Evolutionary conservation across 2,797 vertebrate genomes (phyloP).

Genomic region (Crypturellus tataupa): DNA sequence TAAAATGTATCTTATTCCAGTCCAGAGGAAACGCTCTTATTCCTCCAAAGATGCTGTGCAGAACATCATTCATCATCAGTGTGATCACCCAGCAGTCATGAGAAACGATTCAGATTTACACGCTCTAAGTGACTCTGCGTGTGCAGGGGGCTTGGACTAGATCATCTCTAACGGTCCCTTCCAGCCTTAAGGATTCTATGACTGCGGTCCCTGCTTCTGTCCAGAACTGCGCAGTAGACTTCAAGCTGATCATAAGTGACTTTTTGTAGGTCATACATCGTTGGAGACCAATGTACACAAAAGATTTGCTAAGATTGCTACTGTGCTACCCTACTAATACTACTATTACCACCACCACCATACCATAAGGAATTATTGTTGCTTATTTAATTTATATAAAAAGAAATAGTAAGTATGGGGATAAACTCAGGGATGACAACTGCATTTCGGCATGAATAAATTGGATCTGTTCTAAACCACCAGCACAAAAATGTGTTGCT

Average conservation of each 20-base stretch:
- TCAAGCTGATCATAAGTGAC: neutral
- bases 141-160: too few relatives aligned
- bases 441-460: rapidly evolving
- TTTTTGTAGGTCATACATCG: rapidly evolving
- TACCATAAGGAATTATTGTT: neutral
- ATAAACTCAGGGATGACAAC: neutral
- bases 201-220: neutral
- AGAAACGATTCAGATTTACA: neutral
- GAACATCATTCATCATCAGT: neutral
- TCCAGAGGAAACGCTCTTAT: neutral
- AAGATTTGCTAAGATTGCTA: neutral
- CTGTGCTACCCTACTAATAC: too few relatives aligned
- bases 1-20: neutral
- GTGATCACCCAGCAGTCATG: neutral
- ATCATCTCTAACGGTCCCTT: too few relatives aligned
- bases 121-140: too few relatives aligned
- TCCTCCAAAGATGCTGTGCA: neutral
- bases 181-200: too few relatives aligned
- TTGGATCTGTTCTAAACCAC: rapidly evolving
- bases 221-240: neutral
- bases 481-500: neutral
- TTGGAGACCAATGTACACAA: rapidly evolving
- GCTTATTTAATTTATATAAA: neutral
- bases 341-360: neutral
- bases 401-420: neutral